Evolutionary conservation across 2,797 vertebrate genomes (phyloP).

Genomic region (Octomys mimax): DNA sequence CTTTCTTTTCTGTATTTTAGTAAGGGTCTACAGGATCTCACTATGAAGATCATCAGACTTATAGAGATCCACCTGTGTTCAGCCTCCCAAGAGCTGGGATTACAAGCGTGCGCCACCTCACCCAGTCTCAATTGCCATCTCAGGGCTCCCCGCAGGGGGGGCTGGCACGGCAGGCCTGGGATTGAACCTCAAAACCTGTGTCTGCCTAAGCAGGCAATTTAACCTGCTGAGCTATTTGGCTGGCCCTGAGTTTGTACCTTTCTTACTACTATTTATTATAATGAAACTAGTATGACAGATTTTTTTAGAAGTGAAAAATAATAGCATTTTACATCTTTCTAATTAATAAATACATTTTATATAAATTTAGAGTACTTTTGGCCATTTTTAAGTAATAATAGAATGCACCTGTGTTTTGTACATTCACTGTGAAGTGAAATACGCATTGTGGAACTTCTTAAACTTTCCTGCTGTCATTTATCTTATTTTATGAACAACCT

Average conservation of each 20-base stretch:
- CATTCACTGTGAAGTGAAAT: background rate
- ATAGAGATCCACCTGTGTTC: no score
- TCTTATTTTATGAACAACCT: background rate
- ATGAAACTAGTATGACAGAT: background rate
- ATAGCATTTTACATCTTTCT: background rate
- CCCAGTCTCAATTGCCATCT: no score
- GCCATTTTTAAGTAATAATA: background rate
- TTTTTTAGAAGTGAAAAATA: background rate
- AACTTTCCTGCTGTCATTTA: background rate
- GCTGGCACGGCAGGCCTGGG: no score
- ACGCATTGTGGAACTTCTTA: background rate
- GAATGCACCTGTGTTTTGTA: background rate
- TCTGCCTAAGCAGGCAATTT: no score
- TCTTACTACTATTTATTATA: conserved; percentile 15
- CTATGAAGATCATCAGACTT: no score
- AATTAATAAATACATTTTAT: background rate
- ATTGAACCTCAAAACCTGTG: no score
- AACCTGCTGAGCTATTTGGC: no score
- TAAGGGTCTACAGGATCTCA: no score
- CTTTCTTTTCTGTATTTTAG: no score
- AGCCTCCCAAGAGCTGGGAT: no score
- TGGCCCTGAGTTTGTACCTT: background rate
- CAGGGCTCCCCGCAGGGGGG: no score
- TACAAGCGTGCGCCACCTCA: no score
- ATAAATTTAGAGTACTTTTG: background rate